Base-by-base conservation (phyloP, 1,140 invertebrate genomes). In the Drosophila persimilis region DNA sequence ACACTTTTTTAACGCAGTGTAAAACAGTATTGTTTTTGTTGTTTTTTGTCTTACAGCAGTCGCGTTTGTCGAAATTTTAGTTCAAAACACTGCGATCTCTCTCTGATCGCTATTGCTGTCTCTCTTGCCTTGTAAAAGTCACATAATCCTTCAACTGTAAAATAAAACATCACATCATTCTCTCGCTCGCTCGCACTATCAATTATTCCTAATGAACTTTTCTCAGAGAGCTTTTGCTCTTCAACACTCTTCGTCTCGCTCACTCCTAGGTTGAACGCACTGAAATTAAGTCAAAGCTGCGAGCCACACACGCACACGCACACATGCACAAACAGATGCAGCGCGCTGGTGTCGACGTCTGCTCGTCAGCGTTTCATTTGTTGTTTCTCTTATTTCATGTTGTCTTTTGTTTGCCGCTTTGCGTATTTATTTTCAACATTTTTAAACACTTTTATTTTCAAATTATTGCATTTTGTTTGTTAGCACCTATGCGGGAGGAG, bases 261-360 rank as follows among this genome's bases (percentile, higher is more conserved):
- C 62, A 24, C 60, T 63, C 60, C n/a, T 54, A 76, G 77, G 90
- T 90, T 91, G 90, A 91, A 91, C 71, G 88, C 78, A 90, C 90
- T 91, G 63, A 79, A 91, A 91, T 89, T 91, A 91, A 91, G 90
- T 91, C 90, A 91, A 91, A 91, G 90, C 89, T 91, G 73, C 73
- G n/a, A 77, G 69, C 73, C 77, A 13, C 35, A 39, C 35, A 39
- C 11, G 11, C 11, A 2, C 35, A 39, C 35, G 3, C 31, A 11
- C 31, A 35, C 9, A 39, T 39, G 35, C 11, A 39, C 35, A 39
- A 39, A 39, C 35, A 39, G 11, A 39, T 39, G 35, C 35, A 39
- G 35, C 4, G 35, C 11, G 35, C 11, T 39, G 31, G 9, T 11
- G 31, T 35, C 31, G 31, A 11, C 31, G 9, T 11, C 31, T 11